These are phyloP conservation scores for Eulemur albifrons DNA, from an alignment of 2,797 vertebrate genomes.

Conservation along the genomic window DNA sequence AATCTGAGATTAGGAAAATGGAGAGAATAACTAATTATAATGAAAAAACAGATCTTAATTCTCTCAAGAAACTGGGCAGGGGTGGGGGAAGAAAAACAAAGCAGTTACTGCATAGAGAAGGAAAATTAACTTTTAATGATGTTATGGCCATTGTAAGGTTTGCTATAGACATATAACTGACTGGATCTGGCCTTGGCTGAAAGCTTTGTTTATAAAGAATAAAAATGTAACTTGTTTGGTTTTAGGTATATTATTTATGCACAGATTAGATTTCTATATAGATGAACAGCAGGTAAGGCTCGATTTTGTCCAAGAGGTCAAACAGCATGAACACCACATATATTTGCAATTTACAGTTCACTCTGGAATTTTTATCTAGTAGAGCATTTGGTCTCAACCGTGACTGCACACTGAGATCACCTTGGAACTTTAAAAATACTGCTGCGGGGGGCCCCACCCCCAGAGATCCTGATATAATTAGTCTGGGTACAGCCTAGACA, in stretches of 20 bases:
- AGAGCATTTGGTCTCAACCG: neutral
- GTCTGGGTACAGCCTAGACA: neutral
- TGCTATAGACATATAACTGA: neutral
- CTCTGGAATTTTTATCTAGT: neutral
- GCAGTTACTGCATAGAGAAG: neutral
- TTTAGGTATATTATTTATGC: neutral
- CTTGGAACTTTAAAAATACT: neutral
- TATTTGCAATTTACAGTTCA: neutral
- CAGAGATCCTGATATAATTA: neutral
- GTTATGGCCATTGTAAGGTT: neutral
- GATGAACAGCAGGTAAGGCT: neutral
- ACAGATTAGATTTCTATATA: neutral
- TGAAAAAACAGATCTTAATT: neutral
- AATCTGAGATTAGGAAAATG: slow-evolving; percentile 17
- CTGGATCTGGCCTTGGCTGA: neutral
- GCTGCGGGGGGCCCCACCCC: accelerated
- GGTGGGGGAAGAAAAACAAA: neutral
- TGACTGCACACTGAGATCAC: neutral
- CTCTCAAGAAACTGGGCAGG: neutral
- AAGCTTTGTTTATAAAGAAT: neutral
- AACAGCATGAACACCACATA: neutral
- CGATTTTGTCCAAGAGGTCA: neutral
- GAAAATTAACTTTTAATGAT: neutral
- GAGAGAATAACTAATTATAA: neutral
- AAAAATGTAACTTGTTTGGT: neutral